These are phyloP conservation scores for Trissonchulus latispiculum DNA, from an alignment of 2,888 invertebrate genomes.

Conservation along the genomic window DNA sequence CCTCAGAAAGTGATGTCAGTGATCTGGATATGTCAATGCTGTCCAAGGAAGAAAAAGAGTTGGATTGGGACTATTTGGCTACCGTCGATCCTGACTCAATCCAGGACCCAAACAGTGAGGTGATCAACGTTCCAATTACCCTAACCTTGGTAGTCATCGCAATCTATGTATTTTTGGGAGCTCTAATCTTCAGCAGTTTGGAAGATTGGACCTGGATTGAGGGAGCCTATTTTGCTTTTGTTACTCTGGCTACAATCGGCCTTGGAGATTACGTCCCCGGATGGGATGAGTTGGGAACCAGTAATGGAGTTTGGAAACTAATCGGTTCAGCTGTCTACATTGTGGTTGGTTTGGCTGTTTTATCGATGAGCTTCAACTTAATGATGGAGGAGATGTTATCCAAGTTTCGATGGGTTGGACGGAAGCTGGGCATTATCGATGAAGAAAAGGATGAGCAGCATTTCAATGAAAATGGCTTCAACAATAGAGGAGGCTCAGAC, in stretches of 20 bases:
- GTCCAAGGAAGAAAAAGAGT: neutral
- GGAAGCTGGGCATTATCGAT: conserved; percentile 22
- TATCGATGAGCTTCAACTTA: conserved; percentile 27
- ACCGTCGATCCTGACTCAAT: neutral
- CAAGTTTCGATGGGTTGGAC: conserved; percentile 24
- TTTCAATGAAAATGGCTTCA: too few species aligned
- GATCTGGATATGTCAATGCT: neutral
- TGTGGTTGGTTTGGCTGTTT: conserved; percentile 25
- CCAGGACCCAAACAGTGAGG: conserved; percentile 10
- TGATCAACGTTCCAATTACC: conserved; percentile 25
- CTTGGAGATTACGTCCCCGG: conserved; percentile 27
- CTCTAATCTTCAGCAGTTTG: conserved; percentile 25
- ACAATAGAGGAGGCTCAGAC: too few species aligned
- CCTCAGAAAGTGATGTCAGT: too few species aligned
- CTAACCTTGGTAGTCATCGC: conserved; percentile 25
- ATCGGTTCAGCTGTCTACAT: conserved; percentile 23
- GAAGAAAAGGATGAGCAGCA: too few species aligned
- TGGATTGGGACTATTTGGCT: neutral
- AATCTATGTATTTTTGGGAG: conserved; percentile 25
- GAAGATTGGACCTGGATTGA: conserved; percentile 24
- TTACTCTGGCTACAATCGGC: conserved; percentile 15
- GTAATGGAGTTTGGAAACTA: conserved; percentile 15
- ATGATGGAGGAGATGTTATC: conserved; percentile 27
- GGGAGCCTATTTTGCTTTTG: conserved; percentile 25
- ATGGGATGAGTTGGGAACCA: conserved; percentile 21